Evolutionary conservation across 2,797 vertebrate species (phyloP).

Genomic region (Manis pentadactyla): DNA sequence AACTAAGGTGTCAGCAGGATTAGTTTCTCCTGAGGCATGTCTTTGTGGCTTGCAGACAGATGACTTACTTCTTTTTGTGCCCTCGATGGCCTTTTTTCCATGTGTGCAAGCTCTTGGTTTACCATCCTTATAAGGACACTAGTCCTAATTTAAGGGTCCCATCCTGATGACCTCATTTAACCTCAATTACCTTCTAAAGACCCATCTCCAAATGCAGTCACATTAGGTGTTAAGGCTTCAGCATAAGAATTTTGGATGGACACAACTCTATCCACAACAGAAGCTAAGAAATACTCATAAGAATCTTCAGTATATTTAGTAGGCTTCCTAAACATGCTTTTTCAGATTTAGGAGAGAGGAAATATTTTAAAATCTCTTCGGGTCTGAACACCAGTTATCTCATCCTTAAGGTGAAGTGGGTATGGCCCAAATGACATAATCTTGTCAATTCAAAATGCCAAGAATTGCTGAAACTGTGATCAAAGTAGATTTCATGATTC

Average conservation of each 20-base stretch:
- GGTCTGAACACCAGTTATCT: background rate
- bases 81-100: background rate
- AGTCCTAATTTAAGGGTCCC: background rate
- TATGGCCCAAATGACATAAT: background rate
- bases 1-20: background rate
- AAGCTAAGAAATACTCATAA: background rate
- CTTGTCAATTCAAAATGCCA: background rate
- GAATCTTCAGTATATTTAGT: background rate
- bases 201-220: background rate
- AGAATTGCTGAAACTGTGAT: background rate
- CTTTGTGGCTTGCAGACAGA: background rate
- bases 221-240: background rate
- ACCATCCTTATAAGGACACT: background rate
- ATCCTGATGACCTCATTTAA: background rate
- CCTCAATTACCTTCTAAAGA: background rate
- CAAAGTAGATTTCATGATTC: background rate
- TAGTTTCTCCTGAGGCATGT: background rate
- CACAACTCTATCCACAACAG: background rate
- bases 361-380: background rate
- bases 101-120: fast-evolving
- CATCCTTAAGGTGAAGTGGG: background rate
- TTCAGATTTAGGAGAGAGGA: background rate
- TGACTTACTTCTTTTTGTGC: background rate
- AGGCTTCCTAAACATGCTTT: background rate
- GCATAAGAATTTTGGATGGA: background rate